A percentile compares a stretch with the other conserved stretches of the same genome.
Evolutionary conservation across 2,888 invertebrate genomes (phyloP).

Genomic region (Zhengitettix transpicula): DNA sequence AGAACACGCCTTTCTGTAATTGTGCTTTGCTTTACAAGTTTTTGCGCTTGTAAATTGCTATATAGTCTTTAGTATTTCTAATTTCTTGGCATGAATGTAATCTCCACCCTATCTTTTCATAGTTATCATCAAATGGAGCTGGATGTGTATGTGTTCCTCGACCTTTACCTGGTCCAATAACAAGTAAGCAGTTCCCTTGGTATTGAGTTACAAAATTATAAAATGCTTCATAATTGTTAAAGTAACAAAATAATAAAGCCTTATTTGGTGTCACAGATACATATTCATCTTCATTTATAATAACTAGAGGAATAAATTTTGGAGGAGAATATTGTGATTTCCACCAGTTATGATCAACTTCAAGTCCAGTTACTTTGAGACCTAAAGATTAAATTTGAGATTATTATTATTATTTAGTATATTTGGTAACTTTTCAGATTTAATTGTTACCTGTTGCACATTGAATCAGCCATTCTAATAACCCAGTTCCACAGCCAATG

Average conservation of each 20-base stretch:
- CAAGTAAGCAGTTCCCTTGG: constrained; percentile 45
- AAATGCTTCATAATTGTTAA: constrained; percentile 56
- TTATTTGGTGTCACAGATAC: constrained; percentile 16
- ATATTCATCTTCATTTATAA: constrained; percentile 26
- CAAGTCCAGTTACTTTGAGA: constrained; percentile 46
- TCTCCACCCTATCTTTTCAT: constrained; percentile 33
- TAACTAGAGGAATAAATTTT: constrained; percentile 46
- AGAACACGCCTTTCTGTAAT: too few relatives aligned
- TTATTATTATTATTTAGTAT: not conserved
- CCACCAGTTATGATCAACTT: constrained; percentile 73
- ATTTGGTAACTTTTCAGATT: not conserved
- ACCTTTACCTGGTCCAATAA: constrained; percentile 53
- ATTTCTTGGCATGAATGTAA: constrained; percentile 40
- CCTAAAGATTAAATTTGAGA: constrained; percentile 26
- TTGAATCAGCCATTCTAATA: constrained; percentile 64
- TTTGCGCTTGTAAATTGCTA: constrained; percentile 38
- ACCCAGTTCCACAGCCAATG: constrained; percentile 63
- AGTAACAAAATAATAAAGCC: constrained; percentile 65
- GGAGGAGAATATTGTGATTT: constrained; percentile 43
- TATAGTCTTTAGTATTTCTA: constrained; percentile 42
- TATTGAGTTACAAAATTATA: constrained; percentile 45
- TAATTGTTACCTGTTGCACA: constrained; percentile 38
- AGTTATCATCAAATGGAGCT: constrained; percentile 41
- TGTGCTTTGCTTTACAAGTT: too few relatives aligned
- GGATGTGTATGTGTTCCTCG: constrained; percentile 53